Evolutionary conservation across 2,797 vertebrate species (phyloP), one percentile per base, ranked within the genome.

Genomic region (Rallus crepitans): DNA sequence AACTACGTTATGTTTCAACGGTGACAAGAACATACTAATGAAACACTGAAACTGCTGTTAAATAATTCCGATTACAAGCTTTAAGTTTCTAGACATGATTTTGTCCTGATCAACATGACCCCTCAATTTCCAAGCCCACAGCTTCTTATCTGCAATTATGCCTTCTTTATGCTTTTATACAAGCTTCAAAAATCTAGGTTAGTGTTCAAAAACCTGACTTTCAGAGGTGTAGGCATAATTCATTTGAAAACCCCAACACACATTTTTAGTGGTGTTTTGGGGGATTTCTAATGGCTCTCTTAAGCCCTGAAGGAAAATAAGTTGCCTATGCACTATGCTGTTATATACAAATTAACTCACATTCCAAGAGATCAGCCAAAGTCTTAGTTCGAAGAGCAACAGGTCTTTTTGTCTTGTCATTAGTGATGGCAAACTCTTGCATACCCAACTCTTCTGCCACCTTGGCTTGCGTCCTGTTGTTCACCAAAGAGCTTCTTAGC

Each of bases 401-500:
- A 0, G 99, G 99, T 13, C 99, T 98, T 78, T 99, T 99, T 96
- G 99, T 99, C 95, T 99, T 99, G 98, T 99, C 99, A 4, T 99
- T 99, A 87, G 99, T 99, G 96, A 99, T 99, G 96, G 99, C 99
- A 30, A 98, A 99, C 48, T 99, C 99, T 95, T 99, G 99, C 99
- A 99, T 99, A 70, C 99, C 99, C 96, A 99, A 96, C 96, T 99
- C 99, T 97, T 99, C 99, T 1, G 99, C 99, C 75, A 99, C 99
- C 91, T 99, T 99, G 92, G 99, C 99, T 94, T 99, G 99, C 0
- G 99, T 99, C 83, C 99, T 98, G 98, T 99, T 99, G 97, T 99
- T 99, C 83, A 99, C 99, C 98, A 99, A 96, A 15, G 99, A 99
- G 93, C 99, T 99, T 71, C 99, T 98, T 70, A 99, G 97, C 16